A percentile compares a stretch with the other conserved stretches of the same genome.
phyloP scores from a whole-genome alignment of 2,113 vertebrate genomes.

The Marmota flaviventris region DNA sequence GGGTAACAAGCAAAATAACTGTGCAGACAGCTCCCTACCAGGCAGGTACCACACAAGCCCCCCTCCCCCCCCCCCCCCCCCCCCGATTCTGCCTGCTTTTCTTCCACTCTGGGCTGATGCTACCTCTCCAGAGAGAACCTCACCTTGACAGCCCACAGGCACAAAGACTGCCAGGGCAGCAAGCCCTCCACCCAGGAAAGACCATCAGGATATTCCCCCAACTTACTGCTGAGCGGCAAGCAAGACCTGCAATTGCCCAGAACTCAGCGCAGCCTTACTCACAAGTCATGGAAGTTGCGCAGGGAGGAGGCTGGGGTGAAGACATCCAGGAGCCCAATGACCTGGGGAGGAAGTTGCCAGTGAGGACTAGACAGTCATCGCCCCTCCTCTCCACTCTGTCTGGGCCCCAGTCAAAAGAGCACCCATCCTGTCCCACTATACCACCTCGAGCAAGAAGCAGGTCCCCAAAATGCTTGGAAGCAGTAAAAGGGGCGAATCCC shows the following conservation, averaged over 20 bases:
- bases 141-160: neutral
- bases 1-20: neutral
- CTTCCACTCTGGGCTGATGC: neutral
- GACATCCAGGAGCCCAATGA: conserved; percentile 96
- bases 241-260: neutral
- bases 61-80: neutral
- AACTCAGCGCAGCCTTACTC: conserved; percentile 75
- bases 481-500: neutral
- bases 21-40: neutral
- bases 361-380: neutral
- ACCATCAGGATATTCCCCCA: neutral
- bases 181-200: neutral
- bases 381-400: neutral
- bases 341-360: conserved; percentile 86
- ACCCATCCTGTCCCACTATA: neutral
- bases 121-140: neutral
- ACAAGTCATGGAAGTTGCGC: conserved; percentile 96
- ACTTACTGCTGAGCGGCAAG: neutral
- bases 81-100: neutral
- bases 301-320: conserved; percentile 93
- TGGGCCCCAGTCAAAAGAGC: neutral
- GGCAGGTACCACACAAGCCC: neutral
- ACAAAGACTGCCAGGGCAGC: neutral
- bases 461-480: neutral
- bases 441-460: neutral